A percentile compares a stretch with the other conserved stretches of the same genome.
Evolutionary conservation across 2,797 vertebrate species (phyloP).

Genomic region (Chloroceryle amazona): DNA sequence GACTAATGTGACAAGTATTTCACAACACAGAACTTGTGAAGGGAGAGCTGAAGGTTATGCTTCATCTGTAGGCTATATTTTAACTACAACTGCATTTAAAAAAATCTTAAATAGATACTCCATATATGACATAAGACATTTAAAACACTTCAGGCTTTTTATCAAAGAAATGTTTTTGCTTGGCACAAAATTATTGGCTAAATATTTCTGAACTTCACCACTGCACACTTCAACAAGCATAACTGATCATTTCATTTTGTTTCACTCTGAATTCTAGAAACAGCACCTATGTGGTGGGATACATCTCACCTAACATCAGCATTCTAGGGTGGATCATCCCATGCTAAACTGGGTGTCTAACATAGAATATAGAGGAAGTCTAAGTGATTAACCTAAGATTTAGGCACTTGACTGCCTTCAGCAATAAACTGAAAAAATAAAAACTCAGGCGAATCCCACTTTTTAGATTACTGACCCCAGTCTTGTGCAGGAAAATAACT

Average conservation of each 20-base stretch:
- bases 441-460: not conserved
- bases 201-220: not conserved
- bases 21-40: not conserved
- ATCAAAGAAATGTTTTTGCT: not conserved
- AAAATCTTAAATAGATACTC: not conserved
- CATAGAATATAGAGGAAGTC: not conserved
- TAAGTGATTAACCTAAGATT: not conserved
- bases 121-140: not conserved
- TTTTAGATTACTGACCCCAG: not conserved
- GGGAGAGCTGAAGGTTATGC: not conserved
- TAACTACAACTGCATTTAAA: not conserved
- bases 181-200: not conserved
- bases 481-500: not conserved
- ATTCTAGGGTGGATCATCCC: not conserved
- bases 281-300: not conserved
- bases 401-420: not conserved
- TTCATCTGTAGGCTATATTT: not conserved
- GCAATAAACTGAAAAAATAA: not conserved
- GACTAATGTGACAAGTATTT: slow-evolving; percentile 55
- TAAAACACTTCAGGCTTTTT: not conserved
- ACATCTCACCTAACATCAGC: not conserved
- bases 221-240: not conserved
- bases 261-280: not conserved
- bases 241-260: fast-evolving
- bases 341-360: not conserved